Evolutionary conservation across 1,140 invertebrate genomes (phyloP), one percentile per base, ranked within the genome.

Genomic region (Drosophila prosaltans): DNA sequence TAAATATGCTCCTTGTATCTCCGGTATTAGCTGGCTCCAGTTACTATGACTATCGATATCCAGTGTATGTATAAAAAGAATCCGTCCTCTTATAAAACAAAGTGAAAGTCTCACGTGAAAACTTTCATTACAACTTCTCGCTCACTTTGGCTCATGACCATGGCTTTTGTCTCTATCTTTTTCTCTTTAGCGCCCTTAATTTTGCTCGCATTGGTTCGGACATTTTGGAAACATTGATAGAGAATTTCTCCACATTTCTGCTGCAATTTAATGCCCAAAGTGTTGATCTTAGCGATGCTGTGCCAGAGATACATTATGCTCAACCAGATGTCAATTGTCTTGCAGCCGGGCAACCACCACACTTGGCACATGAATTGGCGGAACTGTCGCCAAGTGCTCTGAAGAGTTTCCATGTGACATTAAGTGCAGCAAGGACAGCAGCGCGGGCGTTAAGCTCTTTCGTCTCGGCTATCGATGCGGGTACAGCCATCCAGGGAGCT

Each of bases 181-280:
- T 40, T 36, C 24, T 39, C 16, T 62, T 43, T 54, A 91, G 90
- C 11, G 72, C 91, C 21, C 73, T 92, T 1, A 92, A 92, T 58
- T 92, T 92, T 70, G 91, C 91, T 4, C 90, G 91, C n/a, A 88
- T 92, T 30, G 91, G 91, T 24, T 80, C 91, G 0, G 91, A 92
- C 51, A 91, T 92, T 9, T 28, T 92, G 59, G 90, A 91, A 70
- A 70, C 80, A 5, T 40, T 92, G 41, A 90, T 92, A 48, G 79
- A 92, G 24, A 89, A 78, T 28, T 77, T 91, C 11, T 72, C 85
- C 57, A 79, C 73, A 0, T 91, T 92, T 63, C 76, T 91, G 41
- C 78, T 90, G 65, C 91, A 92, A 65, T 92, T 84, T 69, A 92
- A 91, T 54, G 80, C 83, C 7, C 84, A 91, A 45, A 78, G 81